Evolutionary conservation across 2,797 vertebrate genomes (phyloP), one percentile per base, ranked within the genome.

Genomic region (Tarsius wallacei): DNA sequence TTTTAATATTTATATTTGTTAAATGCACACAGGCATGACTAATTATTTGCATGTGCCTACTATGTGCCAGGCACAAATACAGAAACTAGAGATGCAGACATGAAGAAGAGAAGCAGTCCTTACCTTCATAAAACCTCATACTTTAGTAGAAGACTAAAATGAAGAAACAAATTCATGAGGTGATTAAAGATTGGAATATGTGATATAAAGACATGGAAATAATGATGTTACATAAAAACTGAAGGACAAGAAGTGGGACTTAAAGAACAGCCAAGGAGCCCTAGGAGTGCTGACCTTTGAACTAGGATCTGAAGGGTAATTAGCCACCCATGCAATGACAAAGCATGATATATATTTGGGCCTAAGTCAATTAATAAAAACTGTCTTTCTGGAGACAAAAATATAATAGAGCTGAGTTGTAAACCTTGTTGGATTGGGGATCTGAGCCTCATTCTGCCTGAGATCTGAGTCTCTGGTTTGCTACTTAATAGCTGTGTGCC

Each of bases 311-410:
- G 15, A 81, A 59, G 55, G 19, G 2, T 85, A 90, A 96, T 28
- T 24, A 86, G 42, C 2, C 22, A 68, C 33, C 63, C 59, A 90
- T 51, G 8, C 53, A 31, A 81, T 53, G 63, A 86, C 73, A 74
- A 63, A 63, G 51, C n/a, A 26, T 71, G n/a, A 73, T 90, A 64
- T 13, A 76, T 74, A 53, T 7, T 73, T 93, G 53, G 14, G 6
- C 22, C 74, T 59, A 2, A 80, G 93, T 96, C 66, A 96, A 49
- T 87, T 91, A 84, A 87, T 81, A 71, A 74, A 83, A 59, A 84
- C 19, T 89, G 90, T 26, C 13, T 71, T 94, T 86, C 22, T 93
- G 59, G 74, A 91, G 71, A 93, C 73, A 96, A 93, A 87, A 95
- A 64, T 93, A 84, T 63, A 66, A 71, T 68, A 88, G 19, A 91